Evolutionary conservation across 1,140 invertebrate species (phyloP).

Genomic region (Octopus sinensis): DNA sequence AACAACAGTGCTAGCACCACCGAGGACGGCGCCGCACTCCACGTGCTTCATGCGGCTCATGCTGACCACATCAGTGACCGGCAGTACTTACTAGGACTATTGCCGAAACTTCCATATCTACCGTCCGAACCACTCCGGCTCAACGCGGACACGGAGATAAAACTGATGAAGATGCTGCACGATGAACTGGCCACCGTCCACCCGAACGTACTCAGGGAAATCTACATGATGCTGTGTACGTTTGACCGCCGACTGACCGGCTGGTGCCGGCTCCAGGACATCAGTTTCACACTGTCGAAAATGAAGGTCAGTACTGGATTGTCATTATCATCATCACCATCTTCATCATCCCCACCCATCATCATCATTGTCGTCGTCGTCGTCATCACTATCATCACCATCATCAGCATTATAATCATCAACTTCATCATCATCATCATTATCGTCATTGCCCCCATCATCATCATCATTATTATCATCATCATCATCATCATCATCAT

Average conservation of each 20-base stretch:
- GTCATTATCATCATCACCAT: too few relatives aligned
- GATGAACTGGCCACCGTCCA: constrained; percentile 22
- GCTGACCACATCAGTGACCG: background rate
- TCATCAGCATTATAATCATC: too few relatives aligned
- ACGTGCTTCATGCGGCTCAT: constrained; percentile 6
- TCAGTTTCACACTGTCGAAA: constrained; percentile 11
- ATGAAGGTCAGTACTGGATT: background rate
- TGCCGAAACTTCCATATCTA: constrained; percentile 27
- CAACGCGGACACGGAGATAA: constrained; percentile 12
- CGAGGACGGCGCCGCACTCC: background rate
- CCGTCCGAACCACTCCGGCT: constrained; percentile 23
- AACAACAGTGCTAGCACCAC: constrained; percentile 8
- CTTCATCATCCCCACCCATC: too few relatives aligned
- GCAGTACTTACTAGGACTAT: constrained; percentile 20
- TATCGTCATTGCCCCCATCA: too few relatives aligned
- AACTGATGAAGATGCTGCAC: constrained; percentile 24
- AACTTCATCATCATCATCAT: too few relatives aligned
- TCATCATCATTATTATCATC: too few relatives aligned
- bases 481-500: too few relatives aligned
- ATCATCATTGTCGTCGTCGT: too few relatives aligned
- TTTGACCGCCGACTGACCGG: constrained; percentile 27
- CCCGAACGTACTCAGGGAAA: constrained; percentile 26
- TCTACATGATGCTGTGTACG: constrained; percentile 31
- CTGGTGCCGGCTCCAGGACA: constrained; percentile 29
- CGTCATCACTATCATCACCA: too few relatives aligned